phyloP scores from a whole-genome alignment of 2,113 vertebrate genomes.

The Prunella fulvescens region DNA sequence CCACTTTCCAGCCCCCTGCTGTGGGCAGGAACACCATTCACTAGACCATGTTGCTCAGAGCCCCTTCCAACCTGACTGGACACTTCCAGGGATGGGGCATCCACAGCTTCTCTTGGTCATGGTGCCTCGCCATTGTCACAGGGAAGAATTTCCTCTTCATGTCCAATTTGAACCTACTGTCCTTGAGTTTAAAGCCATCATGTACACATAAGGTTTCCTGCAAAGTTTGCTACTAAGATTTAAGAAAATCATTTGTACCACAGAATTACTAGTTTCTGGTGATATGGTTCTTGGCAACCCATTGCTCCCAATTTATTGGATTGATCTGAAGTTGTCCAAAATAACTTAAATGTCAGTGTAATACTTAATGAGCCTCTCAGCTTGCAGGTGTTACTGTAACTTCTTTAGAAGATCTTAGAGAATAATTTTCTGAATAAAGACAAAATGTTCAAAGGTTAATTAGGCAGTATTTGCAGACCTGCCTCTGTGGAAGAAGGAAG shows the following conservation, averaged over 20 bases:
- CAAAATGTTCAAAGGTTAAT: not conserved
- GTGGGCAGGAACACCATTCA: not conserved
- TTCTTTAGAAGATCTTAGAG: not conserved
- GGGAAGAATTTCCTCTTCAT: not conserved
- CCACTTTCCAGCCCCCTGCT: not conserved
- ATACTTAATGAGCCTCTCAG: not conserved
- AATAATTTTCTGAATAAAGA: not conserved
- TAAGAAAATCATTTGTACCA: not conserved
- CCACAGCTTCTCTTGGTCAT: not conserved
- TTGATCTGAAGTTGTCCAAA: not conserved
- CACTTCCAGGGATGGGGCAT: not conserved
- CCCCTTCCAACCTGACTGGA: not conserved
- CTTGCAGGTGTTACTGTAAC: not conserved
- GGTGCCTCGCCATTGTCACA: not conserved
- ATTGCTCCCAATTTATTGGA: not conserved
- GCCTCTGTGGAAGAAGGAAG: not conserved
- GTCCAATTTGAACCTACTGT: no score
- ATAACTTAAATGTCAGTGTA: not conserved
- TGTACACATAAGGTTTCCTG: not conserved
- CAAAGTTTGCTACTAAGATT: not conserved
- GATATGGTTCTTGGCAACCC: rapidly evolving
- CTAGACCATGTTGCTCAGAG: not conserved
- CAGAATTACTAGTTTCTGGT: not conserved
- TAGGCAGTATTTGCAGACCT: not conserved
- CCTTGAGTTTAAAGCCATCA: not conserved